Evolutionary conservation across 2,888 invertebrate genomes (phyloP).

Genomic region (Rhagonycha lutea): DNA sequence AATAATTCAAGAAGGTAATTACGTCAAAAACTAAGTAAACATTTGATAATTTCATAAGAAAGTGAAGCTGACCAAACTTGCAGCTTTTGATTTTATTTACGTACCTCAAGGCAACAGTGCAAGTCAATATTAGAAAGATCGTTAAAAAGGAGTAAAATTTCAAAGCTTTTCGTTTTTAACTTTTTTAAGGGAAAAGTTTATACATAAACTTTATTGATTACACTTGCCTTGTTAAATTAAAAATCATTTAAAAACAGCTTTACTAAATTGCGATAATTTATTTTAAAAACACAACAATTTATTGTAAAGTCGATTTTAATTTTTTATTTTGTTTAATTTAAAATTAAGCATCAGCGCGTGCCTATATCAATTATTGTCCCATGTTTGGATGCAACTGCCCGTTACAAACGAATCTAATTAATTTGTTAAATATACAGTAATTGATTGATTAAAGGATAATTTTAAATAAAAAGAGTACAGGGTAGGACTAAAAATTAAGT

Average conservation of each 20-base stretch:
- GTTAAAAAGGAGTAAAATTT: background rate
- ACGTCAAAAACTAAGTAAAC: no score
- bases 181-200: background rate
- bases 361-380: background rate
- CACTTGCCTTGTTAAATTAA: background rate
- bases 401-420: background rate
- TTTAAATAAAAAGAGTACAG: background rate
- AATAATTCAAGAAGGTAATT: no score
- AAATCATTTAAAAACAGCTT: background rate
- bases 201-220: background rate
- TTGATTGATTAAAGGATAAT: background rate
- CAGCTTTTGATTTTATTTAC: background rate
- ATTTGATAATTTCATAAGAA: background rate
- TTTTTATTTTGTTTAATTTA: background rate
- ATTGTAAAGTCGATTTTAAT: background rate
- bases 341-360: background rate
- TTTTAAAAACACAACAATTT: background rate
- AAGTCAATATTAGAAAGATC: background rate
- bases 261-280: background rate
- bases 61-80: background rate
- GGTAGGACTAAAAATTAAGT: background rate
- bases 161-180: background rate
- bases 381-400: background rate
- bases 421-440: background rate
- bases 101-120: background rate